These are phyloP conservation scores for Drosophila robusta DNA, from an alignment of 2,888 invertebrate genomes.

Conservation along the genomic window DNA sequence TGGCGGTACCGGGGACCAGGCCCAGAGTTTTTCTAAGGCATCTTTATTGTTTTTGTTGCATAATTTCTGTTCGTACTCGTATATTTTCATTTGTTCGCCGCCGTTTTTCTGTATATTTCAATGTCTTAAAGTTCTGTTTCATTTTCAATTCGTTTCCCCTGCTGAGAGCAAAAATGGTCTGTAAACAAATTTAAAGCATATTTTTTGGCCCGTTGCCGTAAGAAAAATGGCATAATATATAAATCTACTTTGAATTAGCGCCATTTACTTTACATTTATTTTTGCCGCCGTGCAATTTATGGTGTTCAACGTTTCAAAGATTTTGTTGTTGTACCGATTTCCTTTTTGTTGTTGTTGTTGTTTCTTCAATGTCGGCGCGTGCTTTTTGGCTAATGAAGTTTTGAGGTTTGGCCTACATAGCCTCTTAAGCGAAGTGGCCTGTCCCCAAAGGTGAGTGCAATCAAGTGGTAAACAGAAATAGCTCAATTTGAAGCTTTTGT, in stretches of 20 bases:
- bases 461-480: conserved; percentile 62
- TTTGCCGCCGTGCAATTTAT: conserved; percentile 73
- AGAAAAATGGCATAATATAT: conserved; percentile 79
- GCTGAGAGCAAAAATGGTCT: conserved; percentile 22
- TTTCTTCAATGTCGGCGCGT: conserved; percentile 63
- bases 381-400: conserved; percentile 79
- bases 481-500: conserved; percentile 55
- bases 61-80: conserved; percentile 46
- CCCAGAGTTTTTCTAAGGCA: conserved; percentile 29
- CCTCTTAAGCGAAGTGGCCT: conserved; percentile 12
- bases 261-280: conserved; percentile 80
- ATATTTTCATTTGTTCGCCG: conserved; percentile 64
- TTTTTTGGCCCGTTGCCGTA: conserved; percentile 73
- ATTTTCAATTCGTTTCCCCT: conserved; percentile 8
- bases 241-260: conserved; percentile 81
- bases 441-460: conserved; percentile 54
- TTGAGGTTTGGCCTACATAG: conserved; percentile 54
- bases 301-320: conserved; percentile 44
- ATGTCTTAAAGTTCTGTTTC: conserved; percentile 29
- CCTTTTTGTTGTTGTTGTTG: conserved; percentile 34
- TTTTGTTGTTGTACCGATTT: conserved; percentile 7
- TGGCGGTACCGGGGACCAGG: background rate
- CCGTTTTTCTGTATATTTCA: conserved; percentile 27
- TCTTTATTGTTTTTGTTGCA: conserved; percentile 59
- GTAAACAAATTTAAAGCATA: conserved; percentile 66